Conservation (phyloP, 2,888 invertebrate genomes). For the Azorinus chamasolen region DNA sequence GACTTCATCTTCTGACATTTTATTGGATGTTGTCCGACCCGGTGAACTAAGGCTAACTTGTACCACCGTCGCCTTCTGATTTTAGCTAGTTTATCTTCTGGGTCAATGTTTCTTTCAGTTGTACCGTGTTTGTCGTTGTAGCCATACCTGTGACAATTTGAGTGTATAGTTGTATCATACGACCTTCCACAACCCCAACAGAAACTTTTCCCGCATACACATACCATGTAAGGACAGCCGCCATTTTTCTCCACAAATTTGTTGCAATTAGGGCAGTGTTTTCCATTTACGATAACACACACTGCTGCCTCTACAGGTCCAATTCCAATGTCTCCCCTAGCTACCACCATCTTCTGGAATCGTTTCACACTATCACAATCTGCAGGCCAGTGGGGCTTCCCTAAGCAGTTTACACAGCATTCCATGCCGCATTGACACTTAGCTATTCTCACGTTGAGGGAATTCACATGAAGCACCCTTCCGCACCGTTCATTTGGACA, state of each 20-base stretch:
- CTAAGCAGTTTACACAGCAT: constrained; percentile 68
- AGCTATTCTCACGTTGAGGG: constrained; percentile 34
- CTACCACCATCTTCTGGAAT: constrained; percentile 57
- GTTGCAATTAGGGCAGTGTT: constrained; percentile 70
- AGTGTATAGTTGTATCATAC: constrained; percentile 15
- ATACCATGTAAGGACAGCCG: constrained; percentile 69
- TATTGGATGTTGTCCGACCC: constrained; percentile 37
- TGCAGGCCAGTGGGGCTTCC: constrained; percentile 73
- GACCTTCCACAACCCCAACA: constrained; percentile 72
- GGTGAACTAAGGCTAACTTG: constrained; percentile 46
- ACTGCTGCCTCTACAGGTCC: constrained; percentile 23
- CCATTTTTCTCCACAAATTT: constrained; percentile 69
- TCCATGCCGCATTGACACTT: constrained; percentile 66
- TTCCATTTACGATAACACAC: constrained; percentile 57
- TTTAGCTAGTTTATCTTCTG: neutral
- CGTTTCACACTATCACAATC: constrained; percentile 55
- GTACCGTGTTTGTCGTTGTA: constrained; percentile 13
- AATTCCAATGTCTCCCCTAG: constrained; percentile 49
- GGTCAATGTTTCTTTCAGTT: constrained; percentile 2
- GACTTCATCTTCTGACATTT: constrained; percentile 30
- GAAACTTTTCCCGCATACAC: constrained; percentile 65
- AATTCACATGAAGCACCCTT: constrained; percentile 51
- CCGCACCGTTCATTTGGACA: constrained; percentile 71
- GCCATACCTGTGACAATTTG: constrained; percentile 6
- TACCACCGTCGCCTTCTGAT: constrained; percentile 35